Percentiles rank a stretch among this genome's conserved stretches.
phyloP scores from a whole-genome alignment of 2,113 vertebrate genomes.

The Capricornis sumatraensis region DNA sequence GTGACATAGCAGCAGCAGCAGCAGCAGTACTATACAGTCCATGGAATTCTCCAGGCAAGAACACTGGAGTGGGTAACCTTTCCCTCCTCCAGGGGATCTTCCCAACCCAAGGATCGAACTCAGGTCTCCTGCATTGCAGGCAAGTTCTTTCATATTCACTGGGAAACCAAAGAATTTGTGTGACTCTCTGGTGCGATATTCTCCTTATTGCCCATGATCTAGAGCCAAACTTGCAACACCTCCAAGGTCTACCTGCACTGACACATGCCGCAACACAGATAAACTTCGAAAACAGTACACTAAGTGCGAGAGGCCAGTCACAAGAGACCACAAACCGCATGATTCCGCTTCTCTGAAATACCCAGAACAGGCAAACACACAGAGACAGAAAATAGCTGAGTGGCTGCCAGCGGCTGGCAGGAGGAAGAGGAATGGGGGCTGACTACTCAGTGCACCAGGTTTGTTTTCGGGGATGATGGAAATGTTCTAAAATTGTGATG shows the following conservation, averaged over 20 bases:
- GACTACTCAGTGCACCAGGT: rapidly evolving
- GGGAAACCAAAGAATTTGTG: background rate
- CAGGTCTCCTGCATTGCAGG: background rate
- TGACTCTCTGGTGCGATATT: background rate
- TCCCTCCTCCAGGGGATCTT: background rate
- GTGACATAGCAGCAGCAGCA: too few species aligned
- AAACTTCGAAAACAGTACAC: background rate
- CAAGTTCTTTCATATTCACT: background rate
- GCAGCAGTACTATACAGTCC: background rate
- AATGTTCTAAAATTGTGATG: background rate
- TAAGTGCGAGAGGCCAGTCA: background rate
- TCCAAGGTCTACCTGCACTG: background rate
- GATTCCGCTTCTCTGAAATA: background rate
- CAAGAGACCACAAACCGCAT: background rate
- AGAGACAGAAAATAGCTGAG: background rate
- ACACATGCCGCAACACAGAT: rapidly evolving
- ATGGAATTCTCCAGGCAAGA: background rate
- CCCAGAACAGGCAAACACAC: background rate
- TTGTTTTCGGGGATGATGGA: background rate
- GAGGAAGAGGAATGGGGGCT: background rate
- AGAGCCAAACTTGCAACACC: background rate
- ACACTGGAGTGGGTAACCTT: background rate
- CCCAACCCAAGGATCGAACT: background rate
- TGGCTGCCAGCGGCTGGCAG: background rate
- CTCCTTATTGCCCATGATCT: background rate